Conservation (phyloP, 2,888 invertebrate genomes). For the Linnaemya tessellans region DNA sequence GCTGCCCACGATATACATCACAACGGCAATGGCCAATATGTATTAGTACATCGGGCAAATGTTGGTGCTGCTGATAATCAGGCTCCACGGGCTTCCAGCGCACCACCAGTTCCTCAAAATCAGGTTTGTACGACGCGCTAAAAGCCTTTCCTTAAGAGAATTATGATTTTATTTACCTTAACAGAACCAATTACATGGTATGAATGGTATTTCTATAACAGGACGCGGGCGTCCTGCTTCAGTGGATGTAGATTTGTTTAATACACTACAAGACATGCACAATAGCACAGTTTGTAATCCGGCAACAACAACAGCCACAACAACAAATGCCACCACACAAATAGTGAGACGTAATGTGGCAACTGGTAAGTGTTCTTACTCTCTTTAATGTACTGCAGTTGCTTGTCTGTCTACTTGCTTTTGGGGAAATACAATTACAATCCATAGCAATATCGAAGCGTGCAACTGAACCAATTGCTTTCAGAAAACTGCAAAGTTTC, state of each 20-base stretch:
- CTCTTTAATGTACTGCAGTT: neutral
- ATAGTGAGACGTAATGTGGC: constrained; percentile 66
- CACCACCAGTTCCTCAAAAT: constrained; percentile 89
- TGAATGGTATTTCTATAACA: constrained; percentile 83
- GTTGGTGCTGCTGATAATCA: constrained; percentile 86
- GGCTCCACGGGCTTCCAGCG: constrained; percentile 92
- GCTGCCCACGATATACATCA: constrained; percentile 79
- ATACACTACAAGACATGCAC: constrained; percentile 77
- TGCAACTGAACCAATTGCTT: too few relatives aligned
- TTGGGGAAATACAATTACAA: too few relatives aligned
- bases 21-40: constrained; percentile 88
- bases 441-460: too few relatives aligned
- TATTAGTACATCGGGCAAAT: constrained; percentile 90
- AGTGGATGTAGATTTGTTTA: constrained; percentile 85
- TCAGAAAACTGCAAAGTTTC: too few relatives aligned
- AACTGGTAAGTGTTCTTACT: constrained; percentile 55
- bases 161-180: constrained; percentile 64
- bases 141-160: constrained; percentile 52
- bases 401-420: too few relatives aligned
- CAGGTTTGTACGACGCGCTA: constrained; percentile 77
- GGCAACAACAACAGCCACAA: neutral
- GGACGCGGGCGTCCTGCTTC: constrained; percentile 88
- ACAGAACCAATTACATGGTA: constrained; percentile 82
- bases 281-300: constrained; percentile 73
- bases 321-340: constrained; percentile 54